Evolutionary conservation across 1,140 invertebrate species (phyloP).

Genomic region (Drosophila ironensis): DNA sequence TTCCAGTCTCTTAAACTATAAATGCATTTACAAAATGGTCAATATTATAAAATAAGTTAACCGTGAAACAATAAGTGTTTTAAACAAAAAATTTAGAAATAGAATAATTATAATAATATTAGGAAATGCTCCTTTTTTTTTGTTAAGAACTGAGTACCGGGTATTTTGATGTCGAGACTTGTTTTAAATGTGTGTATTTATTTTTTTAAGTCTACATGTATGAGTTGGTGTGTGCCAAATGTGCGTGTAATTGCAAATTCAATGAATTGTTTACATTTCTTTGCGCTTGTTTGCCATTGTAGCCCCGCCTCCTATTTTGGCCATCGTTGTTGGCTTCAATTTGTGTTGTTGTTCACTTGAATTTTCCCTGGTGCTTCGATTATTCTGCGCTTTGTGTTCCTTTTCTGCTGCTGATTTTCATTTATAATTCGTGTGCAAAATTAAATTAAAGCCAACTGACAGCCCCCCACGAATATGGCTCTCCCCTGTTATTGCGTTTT

Average conservation of each 20-base stretch:
- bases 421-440: conserved; percentile 81
- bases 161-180: too few relatives aligned
- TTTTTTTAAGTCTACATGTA: conserved; percentile 8
- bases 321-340: conserved; percentile 41
- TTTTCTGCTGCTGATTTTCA: conserved; percentile 60
- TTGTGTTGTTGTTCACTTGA: conserved; percentile 48
- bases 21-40: too few relatives aligned
- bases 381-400: conserved; percentile 14
- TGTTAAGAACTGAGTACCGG: too few relatives aligned
- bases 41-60: too few relatives aligned
- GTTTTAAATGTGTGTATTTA: neutral
- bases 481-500: conserved; percentile 63
- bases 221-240: conserved; percentile 62
- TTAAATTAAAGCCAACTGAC: conserved; percentile 80
- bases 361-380: conserved; percentile 9
- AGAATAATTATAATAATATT: too few relatives aligned
- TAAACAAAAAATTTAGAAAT: too few relatives aligned
- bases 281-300: conserved; percentile 71
- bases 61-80: too few relatives aligned
- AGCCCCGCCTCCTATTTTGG: conserved; percentile 25
- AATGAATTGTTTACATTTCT: conserved; percentile 81
- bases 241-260: conserved; percentile 81
- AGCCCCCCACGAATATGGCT: conserved; percentile 23
- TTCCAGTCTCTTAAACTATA: too few relatives aligned
- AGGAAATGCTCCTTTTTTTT: too few relatives aligned